Base-by-base conservation (phyloP, 2,888 invertebrate genomes). In the Cybosia mesomella region DNA sequence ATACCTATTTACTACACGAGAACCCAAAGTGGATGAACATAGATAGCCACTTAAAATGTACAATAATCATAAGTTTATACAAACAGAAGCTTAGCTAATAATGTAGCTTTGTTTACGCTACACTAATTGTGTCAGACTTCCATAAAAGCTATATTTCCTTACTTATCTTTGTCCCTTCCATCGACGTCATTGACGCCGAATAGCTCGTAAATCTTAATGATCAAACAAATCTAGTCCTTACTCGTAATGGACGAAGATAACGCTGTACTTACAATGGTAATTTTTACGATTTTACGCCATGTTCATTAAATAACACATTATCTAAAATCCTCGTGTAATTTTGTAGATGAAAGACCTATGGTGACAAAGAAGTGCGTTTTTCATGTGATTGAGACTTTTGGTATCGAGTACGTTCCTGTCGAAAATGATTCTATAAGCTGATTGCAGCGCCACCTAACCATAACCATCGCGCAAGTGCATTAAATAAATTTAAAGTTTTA, bases 141-240 rank as follows among this genome's bases (percentile, higher is more conserved):
- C 83, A 81, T 85, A 83, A 86, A 84, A 83, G 76, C 80, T 83
- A 84, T 79, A 83, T 82, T 81, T 75, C 70, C 67, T 77, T 75
- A 71, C 74, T 81, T 82, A 82, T 84, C 84, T 82, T 79, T 79
- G 80, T 82, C 78, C 75, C 71, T 77, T 82, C 83, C 71, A 74
- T 81, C 73, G 74, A 75, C 82, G 83, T 83, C 86, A 87, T 86
- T 87, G 86, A 83, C 86, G 85, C 79, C 75, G 83, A 89, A 84
- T 82, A 79, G 76, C 81, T 87, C 90, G 84, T 91, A 89, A 90
- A 89, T 89, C 85, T 85, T 88, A 87, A 88, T 88, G 83, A 80
- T 71, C 72, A 65, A 78, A 67, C 73, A 79, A 54, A 63, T 53
- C 62, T 81, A 79, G 79, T 81, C 74, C 75, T 75, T 76, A 78